Percentiles rank a stretch among this genome's conserved stretches.
These are phyloP conservation scores for Alligator sinensis DNA, from an alignment of 2,113 vertebrate species.

Conservation along the genomic window DNA sequence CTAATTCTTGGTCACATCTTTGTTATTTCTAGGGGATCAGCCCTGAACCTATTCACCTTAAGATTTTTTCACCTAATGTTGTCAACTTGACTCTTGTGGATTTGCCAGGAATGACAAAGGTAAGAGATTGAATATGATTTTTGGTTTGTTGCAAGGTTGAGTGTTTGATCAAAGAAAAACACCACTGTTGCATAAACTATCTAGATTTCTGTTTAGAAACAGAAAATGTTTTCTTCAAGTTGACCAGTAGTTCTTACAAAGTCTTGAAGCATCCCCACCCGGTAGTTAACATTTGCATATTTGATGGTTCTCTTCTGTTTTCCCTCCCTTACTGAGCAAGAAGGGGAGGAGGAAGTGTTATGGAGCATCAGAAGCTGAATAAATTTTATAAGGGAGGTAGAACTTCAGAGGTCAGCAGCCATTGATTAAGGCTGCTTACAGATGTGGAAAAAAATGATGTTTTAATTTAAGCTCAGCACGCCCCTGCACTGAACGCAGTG, in stretches of 20 bases:
- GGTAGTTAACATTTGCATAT: not conserved
- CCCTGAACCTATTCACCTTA: slow-evolving; percentile 96
- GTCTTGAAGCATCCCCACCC: not conserved
- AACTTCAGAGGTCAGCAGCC: not conserved
- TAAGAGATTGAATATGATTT: slow-evolving; percentile 59
- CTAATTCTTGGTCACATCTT: not conserved
- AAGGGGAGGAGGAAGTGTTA: not conserved
- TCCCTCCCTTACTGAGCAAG: accelerated
- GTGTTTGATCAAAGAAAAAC: not conserved
- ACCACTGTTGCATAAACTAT: not conserved
- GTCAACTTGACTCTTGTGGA: slow-evolving; percentile 98
- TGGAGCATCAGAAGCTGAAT: not conserved
- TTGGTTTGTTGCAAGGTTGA: not conserved
- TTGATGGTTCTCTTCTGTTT: not conserved
- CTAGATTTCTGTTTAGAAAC: not conserved
- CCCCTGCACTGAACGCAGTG: too few species aligned
- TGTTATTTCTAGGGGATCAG: slow-evolving; percentile 89
- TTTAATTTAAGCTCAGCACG: too few species aligned
- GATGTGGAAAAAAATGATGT: not conserved
- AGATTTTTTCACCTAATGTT: slow-evolving; percentile 96
- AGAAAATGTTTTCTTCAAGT: not conserved
- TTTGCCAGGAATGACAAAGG: slow-evolving; percentile 98
- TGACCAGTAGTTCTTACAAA: not conserved
- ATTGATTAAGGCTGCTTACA: not conserved
- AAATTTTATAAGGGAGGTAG: not conserved